phyloP scores from a whole-genome alignment of 30 jellyfish, hydroid and myxozoan species.

The Cassiopea xamachana region DNA sequence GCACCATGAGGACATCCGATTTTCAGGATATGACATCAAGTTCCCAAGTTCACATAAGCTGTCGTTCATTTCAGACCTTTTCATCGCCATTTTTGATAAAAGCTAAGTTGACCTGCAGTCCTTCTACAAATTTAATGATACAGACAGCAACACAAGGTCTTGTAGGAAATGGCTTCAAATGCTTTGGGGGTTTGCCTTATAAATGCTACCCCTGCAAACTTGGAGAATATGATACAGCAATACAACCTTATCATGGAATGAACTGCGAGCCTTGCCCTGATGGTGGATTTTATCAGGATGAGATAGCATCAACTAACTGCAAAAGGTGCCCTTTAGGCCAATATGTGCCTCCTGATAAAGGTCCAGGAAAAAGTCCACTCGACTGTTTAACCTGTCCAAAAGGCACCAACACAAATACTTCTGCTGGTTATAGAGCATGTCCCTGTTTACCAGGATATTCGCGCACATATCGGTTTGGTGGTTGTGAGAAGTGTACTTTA shows the following conservation, averaged over 20 bases:
- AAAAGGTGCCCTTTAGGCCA: conserved; percentile 60
- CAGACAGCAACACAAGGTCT: neutral
- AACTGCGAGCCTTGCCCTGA: conserved; percentile 42
- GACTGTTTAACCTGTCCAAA: conserved; percentile 65
- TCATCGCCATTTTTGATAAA: neutral
- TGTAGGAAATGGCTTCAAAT: conserved; percentile 26
- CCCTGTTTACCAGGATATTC: conserved; percentile 43
- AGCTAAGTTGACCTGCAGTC: conserved; percentile 30
- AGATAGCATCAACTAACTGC: conserved; percentile 37
- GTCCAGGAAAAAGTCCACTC: conserved; percentile 49
- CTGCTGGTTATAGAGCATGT: conserved; percentile 63
- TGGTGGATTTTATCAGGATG: conserved; percentile 60
- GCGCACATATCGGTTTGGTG: conserved; percentile 29
- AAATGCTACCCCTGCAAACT: conserved; percentile 42
- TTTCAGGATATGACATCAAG: conserved; percentile 1
- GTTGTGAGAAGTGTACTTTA: conserved; percentile 17
- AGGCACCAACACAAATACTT: conserved; percentile 44
- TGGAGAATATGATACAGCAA: neutral
- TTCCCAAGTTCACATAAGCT: neutral
- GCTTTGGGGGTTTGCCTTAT: neutral
- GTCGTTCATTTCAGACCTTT: conserved; percentile 12
- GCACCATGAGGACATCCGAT: neutral
- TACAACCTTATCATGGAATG: neutral
- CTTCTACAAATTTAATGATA: conserved; percentile 1
- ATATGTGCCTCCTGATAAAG: conserved; percentile 39